These are phyloP conservation scores for Hylaea fasciaria DNA, from an alignment of 2,888 invertebrate species.

Conservation along the genomic window DNA sequence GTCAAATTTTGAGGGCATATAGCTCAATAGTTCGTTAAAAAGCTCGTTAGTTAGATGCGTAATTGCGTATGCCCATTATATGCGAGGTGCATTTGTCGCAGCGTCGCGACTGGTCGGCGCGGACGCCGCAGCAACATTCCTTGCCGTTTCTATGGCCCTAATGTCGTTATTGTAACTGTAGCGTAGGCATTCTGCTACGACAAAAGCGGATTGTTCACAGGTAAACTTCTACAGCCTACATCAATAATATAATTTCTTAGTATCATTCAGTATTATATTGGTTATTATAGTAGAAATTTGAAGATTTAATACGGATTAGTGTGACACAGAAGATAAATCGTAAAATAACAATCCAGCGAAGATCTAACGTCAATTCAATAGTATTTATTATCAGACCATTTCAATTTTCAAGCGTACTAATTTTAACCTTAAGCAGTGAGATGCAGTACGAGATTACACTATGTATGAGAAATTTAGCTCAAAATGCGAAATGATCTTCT, in stretches of 20 bases:
- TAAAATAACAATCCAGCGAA: no score
- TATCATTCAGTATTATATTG: no score
- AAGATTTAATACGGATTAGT: no score
- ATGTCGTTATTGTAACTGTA: conserved; percentile 66
- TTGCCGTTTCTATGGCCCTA: conserved; percentile 56
- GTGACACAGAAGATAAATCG: no score
- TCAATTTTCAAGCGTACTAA: no score
- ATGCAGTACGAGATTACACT: no score
- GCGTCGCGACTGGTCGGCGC: conserved; percentile 31
- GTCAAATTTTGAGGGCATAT: not conserved
- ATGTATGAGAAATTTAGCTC: not conserved
- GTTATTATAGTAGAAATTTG: no score
- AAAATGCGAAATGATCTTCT: not conserved
- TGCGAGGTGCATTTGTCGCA: conserved; percentile 39
- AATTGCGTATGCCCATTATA: conserved; percentile 54
- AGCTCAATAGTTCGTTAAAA: conserved; percentile 20
- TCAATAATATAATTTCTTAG: not conserved
- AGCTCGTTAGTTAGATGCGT: conserved; percentile 41
- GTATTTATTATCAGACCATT: no score
- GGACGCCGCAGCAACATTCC: conserved; percentile 55
- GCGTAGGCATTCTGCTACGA: conserved; percentile 42
- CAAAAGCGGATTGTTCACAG: conserved; percentile 41
- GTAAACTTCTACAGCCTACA: conserved; percentile 1
- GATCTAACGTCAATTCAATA: no score
- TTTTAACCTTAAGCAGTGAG: no score